Conservation (phyloP, 1,140 invertebrate species). For the Ceratina calcarata region DNA sequence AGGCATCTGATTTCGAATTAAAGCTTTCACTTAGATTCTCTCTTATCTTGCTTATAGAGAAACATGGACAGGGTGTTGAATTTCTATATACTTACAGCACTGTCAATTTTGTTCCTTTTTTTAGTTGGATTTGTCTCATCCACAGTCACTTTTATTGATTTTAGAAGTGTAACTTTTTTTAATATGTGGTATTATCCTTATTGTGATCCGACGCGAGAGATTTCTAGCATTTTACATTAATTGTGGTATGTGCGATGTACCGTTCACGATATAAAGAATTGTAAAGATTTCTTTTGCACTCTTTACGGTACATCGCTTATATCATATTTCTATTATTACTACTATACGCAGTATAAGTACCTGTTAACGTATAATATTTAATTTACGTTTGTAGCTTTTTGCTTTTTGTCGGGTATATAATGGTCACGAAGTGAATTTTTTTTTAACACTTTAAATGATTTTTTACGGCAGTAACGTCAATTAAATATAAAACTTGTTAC, state of each 20-base stretch:
- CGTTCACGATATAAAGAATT: not conserved
- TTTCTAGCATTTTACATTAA: constrained; percentile 15
- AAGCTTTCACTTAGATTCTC: constrained; percentile 66
- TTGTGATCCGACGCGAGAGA: constrained; percentile 33
- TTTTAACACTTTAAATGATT: constrained; percentile 23
- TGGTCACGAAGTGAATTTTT: constrained; percentile 62
- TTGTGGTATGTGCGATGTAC: not conserved
- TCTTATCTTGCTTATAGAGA: constrained; percentile 61
- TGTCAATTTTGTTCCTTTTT: constrained; percentile 46
- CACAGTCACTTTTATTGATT: constrained; percentile 28
- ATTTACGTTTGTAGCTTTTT: constrained; percentile 42
- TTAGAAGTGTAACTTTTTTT: constrained; percentile 19
- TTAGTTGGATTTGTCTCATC: constrained; percentile 1
- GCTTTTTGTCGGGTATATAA: constrained; percentile 70
- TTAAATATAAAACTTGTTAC: not conserved
- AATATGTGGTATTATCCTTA: constrained; percentile 40
- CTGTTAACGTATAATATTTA: constrained; percentile 42
- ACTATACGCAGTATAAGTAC: constrained; percentile 40
- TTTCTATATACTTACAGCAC: constrained; percentile 52
- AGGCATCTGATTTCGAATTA: constrained; percentile 76
- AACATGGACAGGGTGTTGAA: constrained; percentile 64
- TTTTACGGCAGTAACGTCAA: too few relatives aligned
- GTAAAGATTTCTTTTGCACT: not conserved
- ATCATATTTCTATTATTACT: constrained; percentile 4
- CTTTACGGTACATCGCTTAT: constrained; percentile 1